Percentiles rank a stretch among this genome's conserved stretches.
Conservation (phyloP, 2,797 vertebrate genomes). For the Anabacerthia variegaticeps region DNA sequence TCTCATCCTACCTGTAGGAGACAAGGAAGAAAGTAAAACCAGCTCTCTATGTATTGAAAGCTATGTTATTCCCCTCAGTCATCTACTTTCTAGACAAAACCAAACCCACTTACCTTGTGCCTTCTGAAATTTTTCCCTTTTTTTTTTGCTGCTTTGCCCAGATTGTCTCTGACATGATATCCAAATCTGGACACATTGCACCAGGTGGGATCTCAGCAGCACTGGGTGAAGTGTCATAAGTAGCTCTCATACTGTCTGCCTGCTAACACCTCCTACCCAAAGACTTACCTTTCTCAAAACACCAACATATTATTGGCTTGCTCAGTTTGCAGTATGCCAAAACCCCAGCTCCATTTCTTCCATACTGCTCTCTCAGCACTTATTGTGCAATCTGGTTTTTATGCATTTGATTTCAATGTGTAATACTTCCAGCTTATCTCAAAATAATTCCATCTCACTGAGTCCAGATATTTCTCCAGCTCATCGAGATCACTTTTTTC, state of each 20-base stretch:
- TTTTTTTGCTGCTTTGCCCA: slow-evolving; percentile 30
- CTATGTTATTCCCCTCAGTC: not conserved
- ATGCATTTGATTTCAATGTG: slow-evolving; percentile 1
- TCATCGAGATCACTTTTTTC: not conserved
- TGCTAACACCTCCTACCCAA: slow-evolving; percentile 53
- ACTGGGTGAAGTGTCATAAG: not conserved
- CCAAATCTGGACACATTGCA: slow-evolving; percentile 35
- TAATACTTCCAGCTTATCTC: not conserved
- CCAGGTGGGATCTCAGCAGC: slow-evolving; percentile 53
- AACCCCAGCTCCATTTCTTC: not conserved
- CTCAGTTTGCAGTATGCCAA: slow-evolving; percentile 13
- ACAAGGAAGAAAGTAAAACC: not conserved
- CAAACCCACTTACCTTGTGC: not conserved
- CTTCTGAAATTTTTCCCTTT: slow-evolving; percentile 22
- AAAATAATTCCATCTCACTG: slow-evolving; percentile 11
- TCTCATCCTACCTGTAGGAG: not conserved
- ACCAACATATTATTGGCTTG: slow-evolving; percentile 41
- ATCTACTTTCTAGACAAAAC: slow-evolving; percentile 25
- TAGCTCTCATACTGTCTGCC: slow-evolving; percentile 15
- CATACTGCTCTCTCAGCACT: slow-evolving; percentile 37
- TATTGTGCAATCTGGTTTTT: slow-evolving; percentile 28
- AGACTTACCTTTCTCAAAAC: slow-evolving; percentile 55
- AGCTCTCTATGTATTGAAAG: not conserved
- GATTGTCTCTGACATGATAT: slow-evolving; percentile 32
- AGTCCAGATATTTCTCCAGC: slow-evolving; percentile 7